A percentile compares a stretch with the other conserved stretches of the same genome.
These are phyloP conservation scores for Actinemys pallida DNA, from an alignment of 2,113 vertebrate genomes.

Conservation along the genomic window DNA sequence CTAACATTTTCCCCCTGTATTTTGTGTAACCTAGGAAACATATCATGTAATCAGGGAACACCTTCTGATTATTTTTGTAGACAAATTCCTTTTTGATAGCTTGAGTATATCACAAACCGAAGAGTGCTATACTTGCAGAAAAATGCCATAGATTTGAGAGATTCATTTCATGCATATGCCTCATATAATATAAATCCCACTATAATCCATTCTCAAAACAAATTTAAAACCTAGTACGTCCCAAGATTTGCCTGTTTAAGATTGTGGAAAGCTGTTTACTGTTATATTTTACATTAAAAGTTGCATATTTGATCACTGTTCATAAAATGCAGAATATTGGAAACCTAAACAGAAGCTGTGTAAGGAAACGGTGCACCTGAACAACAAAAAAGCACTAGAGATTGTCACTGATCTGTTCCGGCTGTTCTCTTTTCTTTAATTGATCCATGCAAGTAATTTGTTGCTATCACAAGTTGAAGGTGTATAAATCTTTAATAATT, in stretches of 20 bases:
- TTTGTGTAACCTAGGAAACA: not conserved
- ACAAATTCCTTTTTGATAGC: not conserved
- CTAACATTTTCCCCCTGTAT: not conserved
- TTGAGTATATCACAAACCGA: not conserved
- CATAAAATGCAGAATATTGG: not conserved
- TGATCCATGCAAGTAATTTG: not conserved
- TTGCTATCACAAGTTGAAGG: not conserved
- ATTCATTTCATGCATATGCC: not conserved
- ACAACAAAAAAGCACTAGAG: not conserved
- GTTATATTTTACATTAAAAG: not conserved
- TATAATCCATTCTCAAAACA: not conserved
- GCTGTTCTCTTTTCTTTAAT: not conserved
- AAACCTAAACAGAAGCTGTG: not conserved
- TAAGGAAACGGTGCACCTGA: not conserved
- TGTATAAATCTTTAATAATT: not conserved
- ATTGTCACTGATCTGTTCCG: not conserved
- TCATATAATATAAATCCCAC: conserved; percentile 13
- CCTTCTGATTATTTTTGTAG: not conserved
- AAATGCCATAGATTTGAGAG: not conserved
- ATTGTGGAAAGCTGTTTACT: not conserved
- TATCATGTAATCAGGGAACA: accelerated
- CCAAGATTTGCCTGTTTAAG: not conserved
- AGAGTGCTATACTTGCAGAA: not conserved
- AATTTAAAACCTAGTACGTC: not conserved
- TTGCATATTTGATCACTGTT: not conserved